Evolutionary conservation across 2,797 vertebrate genomes (phyloP), one percentile per base, ranked within the genome.

Genomic region (Lutjanus campechanus): DNA sequence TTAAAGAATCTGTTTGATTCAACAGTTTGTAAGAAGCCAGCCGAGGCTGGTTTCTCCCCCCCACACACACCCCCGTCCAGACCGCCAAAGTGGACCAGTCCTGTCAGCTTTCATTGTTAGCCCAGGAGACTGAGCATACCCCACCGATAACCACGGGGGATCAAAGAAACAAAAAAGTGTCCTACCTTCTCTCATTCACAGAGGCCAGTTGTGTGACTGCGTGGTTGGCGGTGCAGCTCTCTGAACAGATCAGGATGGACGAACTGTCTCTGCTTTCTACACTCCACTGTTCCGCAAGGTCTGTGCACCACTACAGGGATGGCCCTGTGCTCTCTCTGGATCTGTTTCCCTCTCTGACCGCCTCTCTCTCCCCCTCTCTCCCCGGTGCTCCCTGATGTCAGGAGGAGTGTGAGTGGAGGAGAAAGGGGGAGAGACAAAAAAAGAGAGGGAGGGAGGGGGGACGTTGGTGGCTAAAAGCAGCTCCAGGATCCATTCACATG

Each of bases 181-280:
- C 95, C 91, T 96, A 96, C 95, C 95, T 95, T 92, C 85, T 93
- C 84, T 93, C 92, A 93, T 94, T 91, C 92, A 93, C 84, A 82
- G 84, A 78, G 63, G 70, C 70, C 72, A 65, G 69, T 53, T 60
- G 69, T 73, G 56, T 55, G 67, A 63, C 12, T 44, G 41, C 25
- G 58, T 71, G 40, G 61, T 50, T n/a, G 36, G 47, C 40, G 60
- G 25, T n/a, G 17, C 68, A 41, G 17, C 2, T 40, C 47, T 47
- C 53, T 46, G 19, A 44, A 51, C 58, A 71, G 7, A 41, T 19
- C 5, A 16, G 47, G 43, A 19, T 17, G 41, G 11, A 75, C 43
- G 46, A 68, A 44, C 36, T 40, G 15, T 1, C 22, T 58, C n/a
- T 80, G 77, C 73, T 49, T 77, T 69, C 69, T 53, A 44, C 65